phyloP scores from a whole-genome alignment of 2,797 vertebrate species.

The Sebastes hubbsi region DNA sequence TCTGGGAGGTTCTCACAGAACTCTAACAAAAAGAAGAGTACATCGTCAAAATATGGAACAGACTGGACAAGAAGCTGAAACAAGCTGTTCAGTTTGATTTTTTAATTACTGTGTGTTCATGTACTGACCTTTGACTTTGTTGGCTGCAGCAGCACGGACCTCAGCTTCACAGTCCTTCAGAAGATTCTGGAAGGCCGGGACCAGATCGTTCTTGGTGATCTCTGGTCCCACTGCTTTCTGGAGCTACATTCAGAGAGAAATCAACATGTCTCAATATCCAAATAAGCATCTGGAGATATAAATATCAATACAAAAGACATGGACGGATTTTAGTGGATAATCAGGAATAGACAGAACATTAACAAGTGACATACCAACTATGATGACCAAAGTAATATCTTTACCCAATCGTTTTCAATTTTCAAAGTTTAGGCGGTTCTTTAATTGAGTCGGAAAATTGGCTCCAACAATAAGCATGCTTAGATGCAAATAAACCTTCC shows the following conservation, averaged over 20 bases:
- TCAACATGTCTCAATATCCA: neutral
- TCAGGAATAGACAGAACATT: neutral
- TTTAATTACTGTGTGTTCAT: neutral
- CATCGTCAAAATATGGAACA: neutral
- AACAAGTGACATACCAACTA: neutral
- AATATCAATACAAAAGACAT: neutral
- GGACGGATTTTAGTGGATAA: neutral
- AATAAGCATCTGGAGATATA: neutral
- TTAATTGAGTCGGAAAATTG: neutral
- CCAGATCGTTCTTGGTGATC: conserved; percentile 90
- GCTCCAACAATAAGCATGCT: neutral
- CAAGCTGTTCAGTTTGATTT: no score
- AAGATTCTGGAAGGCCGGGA: conserved; percentile 89
- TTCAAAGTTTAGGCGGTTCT: neutral
- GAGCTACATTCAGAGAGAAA: conserved; percentile 71
- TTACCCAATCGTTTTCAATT: neutral
- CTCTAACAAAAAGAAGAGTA: conserved; percentile 64
- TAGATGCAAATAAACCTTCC: neutral
- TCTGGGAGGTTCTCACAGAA: conserved; percentile 90
- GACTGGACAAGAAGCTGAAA: neutral
- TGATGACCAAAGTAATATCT: neutral
- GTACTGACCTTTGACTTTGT: conserved; percentile 88
- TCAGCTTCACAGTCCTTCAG: conserved; percentile 90
- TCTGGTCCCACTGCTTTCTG: conserved; percentile 90
- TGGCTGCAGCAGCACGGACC: conserved; percentile 87